Conservation (phyloP, 2,888 invertebrate genomes). For the Harpalus rufipes region DNA sequence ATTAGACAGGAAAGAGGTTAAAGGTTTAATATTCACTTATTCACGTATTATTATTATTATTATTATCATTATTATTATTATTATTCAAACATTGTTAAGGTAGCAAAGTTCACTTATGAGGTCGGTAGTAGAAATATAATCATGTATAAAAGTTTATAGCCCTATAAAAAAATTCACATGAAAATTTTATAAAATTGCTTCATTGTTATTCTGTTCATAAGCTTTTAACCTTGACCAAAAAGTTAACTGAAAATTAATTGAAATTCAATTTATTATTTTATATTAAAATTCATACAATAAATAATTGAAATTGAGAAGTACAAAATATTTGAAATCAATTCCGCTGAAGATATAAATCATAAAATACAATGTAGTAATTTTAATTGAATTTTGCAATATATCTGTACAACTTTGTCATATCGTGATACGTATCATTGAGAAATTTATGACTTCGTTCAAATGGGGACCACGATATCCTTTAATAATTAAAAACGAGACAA, state of each 20-base stretch:
- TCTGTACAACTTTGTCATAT: slow-evolving; percentile 32
- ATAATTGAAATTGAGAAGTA: slow-evolving; percentile 8
- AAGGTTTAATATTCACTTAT: too few species aligned
- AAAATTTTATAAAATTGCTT: background rate
- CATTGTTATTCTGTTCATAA: background rate
- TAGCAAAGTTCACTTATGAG: too few species aligned
- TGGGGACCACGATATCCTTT: slow-evolving; percentile 56
- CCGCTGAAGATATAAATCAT: slow-evolving; percentile 11
- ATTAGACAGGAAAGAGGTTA: too few species aligned
- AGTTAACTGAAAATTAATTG: background rate
- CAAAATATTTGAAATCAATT: slow-evolving; percentile 23
- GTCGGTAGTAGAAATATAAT: too few species aligned
- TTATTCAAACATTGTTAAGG: too few species aligned
- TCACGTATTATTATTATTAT: too few species aligned
- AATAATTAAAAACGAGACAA: slow-evolving; percentile 63
- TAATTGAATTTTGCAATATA: slow-evolving; percentile 49
- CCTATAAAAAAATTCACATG: too few species aligned
- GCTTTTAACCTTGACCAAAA: background rate
- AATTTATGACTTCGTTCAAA: slow-evolving; percentile 50
- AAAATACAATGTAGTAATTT: slow-evolving; percentile 41
- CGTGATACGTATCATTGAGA: slow-evolving; percentile 39
- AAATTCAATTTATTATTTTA: background rate
- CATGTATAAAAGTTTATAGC: too few species aligned
- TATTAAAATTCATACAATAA: background rate
- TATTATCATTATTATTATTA: too few species aligned